Conservation (phyloP, 2,113 vertebrate species). For the Mesoclemmys tuberculata region DNA sequence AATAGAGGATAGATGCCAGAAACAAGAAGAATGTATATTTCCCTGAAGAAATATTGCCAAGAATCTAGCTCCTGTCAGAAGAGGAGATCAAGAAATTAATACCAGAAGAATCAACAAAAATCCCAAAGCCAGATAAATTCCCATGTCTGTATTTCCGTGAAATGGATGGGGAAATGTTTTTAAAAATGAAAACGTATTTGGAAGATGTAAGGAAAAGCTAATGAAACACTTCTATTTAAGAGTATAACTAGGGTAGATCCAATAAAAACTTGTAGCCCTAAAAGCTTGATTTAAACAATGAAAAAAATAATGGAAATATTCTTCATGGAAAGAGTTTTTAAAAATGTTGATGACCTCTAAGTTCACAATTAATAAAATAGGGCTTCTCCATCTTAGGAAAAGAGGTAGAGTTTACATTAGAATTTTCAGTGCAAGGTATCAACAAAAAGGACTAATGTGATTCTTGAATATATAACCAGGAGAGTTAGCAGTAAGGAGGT, state of each 20-base stretch:
- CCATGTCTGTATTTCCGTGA: background rate
- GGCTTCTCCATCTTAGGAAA: no score
- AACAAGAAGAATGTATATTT: background rate
- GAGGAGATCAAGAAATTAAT: background rate
- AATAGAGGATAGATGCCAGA: background rate
- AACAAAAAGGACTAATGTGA: background rate
- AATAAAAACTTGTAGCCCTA: fast-evolving
- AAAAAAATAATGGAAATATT: background rate
- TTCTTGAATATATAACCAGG: no score
- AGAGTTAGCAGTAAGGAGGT: no score
- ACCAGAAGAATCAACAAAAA: background rate
- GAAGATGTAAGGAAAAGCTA: background rate
- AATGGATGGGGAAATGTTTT: background rate
- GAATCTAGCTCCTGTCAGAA: background rate
- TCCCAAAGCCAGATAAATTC: background rate
- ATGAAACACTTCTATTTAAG: background rate
- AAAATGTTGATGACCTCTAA: no score
- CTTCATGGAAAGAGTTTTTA: background rate
- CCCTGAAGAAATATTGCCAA: background rate
- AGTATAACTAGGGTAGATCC: background rate
- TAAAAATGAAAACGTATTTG: no score
- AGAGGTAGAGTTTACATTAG: background rate
- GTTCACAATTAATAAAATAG: no score
- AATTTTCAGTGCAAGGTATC: background rate
- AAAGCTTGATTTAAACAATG: background rate